Evolutionary conservation across 2,797 vertebrate genomes (phyloP).

Genomic region (Hemitrygon akajei): DNA sequence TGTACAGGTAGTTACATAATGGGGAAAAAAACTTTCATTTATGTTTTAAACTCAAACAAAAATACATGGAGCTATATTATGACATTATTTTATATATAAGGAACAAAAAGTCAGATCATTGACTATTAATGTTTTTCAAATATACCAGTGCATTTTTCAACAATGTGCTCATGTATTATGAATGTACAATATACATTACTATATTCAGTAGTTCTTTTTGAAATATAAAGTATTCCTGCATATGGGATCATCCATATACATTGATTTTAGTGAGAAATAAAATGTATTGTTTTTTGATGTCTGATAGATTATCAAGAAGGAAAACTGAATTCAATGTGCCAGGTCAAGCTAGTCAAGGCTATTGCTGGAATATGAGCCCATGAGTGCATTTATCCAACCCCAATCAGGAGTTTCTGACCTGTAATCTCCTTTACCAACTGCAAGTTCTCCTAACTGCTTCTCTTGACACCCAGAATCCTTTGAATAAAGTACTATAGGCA

Average conservation of each 20-base stretch:
- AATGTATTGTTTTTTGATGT: not conserved
- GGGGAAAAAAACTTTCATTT: not conserved
- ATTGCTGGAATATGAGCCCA: too few species aligned
- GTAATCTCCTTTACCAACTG: too few species aligned
- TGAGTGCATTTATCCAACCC: too few species aligned
- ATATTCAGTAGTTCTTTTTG: not conserved
- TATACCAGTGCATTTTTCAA: not conserved
- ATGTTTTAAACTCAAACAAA: slow-evolving; percentile 23
- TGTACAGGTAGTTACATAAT: slow-evolving; percentile 2
- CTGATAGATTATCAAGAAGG: not conserved
- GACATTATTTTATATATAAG: too few species aligned
- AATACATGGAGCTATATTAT: not conserved
- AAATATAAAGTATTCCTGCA: not conserved
- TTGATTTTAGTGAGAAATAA: slow-evolving; percentile 7
- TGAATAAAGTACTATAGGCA: too few species aligned
- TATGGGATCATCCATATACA: not conserved
- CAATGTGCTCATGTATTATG: not conserved
- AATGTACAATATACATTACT: not conserved
- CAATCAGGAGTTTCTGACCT: too few species aligned
- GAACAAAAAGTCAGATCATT: not conserved
- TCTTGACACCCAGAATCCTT: too few species aligned
- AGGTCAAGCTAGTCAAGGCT: too few species aligned
- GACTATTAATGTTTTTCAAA: not conserved
- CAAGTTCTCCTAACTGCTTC: too few species aligned
- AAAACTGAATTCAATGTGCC: not conserved